Evolutionary conservation across 2,797 vertebrate genomes (phyloP), one percentile per base, ranked within the genome.

Genomic region (Acanthis flammea): DNA sequence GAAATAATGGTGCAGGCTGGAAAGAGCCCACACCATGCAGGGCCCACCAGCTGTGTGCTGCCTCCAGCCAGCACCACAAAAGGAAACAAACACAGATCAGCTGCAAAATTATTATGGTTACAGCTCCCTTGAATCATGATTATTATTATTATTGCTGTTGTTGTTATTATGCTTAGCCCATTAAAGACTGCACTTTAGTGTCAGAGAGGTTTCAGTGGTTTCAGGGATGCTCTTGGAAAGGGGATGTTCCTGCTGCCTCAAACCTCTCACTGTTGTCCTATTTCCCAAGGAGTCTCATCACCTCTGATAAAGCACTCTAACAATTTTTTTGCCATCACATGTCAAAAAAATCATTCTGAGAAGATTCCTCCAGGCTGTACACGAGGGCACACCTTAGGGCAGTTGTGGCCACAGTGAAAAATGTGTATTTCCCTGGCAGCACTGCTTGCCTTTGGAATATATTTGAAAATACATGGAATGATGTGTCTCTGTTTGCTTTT

Each of bases 1-100:
- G 98, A 98, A 98, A 98, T 97, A 98, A 98, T 93, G 94, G 95
- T 95, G 97, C 96, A 98, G 98, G 97, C 96, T 28, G 30, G 97
- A 97, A 98, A 97, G 97, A 94, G 83, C 95, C 95, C 7, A 25
- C 97, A 88, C 97, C 39, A 57, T 75, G 89, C 97, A 95, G 41
- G 47, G 90, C 90, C 94, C 95, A 95, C 95, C 96, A 96, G 97
- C 97, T 95, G 95, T 16, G 33, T 9, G 13, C 28, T 60, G 55
- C 53, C 77, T 76, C 70, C 82, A 90, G 88, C 72, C 82, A 82
- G 47, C 79, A 70, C 35, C 91, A 89, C 83, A 80, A 86, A 92
- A 78, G 72, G 92, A 95, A 97, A 88, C 84, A 96, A 95, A 82
- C 80, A 87, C 86, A 93, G 79, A 89, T 96, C 86, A 96, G 63